Evolutionary conservation across 92 coral and sea anemone species (phyloP), one percentile per base, ranked within the genome.

Genomic region (Galaxea fascicularis): DNA sequence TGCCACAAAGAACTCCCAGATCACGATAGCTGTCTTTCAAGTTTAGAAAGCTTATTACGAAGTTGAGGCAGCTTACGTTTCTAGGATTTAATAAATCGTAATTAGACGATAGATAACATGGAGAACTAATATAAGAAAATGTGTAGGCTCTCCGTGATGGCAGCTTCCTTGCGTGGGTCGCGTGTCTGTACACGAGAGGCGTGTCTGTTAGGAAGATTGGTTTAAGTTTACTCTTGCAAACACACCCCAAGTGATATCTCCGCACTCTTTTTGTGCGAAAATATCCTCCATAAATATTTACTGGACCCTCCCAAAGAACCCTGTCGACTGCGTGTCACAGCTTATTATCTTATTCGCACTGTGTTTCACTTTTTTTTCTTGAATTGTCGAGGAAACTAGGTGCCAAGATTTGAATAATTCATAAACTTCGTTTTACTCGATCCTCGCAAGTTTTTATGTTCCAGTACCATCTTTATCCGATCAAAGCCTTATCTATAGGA

Each of bases 171-270:
- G 57, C 71, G 82, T 63, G 82, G 71, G 39, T 46, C 22, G 71
- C 82, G 72, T 64, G 82, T 11, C 41, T 51, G 25, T 11, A 21
- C 71, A 30, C 82, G 71, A 53, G 82, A 77, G 82, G 82, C 35
- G 71, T 77, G 59, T 22, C 24, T 70, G 58, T 57, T n/a, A 56
- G 41, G 6, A 8, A 4, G 64, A 78, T 8, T n/a, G 29, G 67
- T n/a, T 3, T 78, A 69, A 26, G 73, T 66, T 78, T 78, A 65
- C 62, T 24, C 15, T 2, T 35, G 5, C 73, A 27, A 64, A 64
- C 83, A 65, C 83, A 11, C 73, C 73, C 47, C 21, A 27, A 4
- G 21, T 21, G 76, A 51, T 24, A 14, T 71, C 21, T 8, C 29
- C 15, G 56, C 4, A 22, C 24, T 28, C 0, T 18, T 53, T 31